These are phyloP conservation scores for Aphis craccivora DNA, from an alignment of 1,140 invertebrate species.

Conservation along the genomic window DNA sequence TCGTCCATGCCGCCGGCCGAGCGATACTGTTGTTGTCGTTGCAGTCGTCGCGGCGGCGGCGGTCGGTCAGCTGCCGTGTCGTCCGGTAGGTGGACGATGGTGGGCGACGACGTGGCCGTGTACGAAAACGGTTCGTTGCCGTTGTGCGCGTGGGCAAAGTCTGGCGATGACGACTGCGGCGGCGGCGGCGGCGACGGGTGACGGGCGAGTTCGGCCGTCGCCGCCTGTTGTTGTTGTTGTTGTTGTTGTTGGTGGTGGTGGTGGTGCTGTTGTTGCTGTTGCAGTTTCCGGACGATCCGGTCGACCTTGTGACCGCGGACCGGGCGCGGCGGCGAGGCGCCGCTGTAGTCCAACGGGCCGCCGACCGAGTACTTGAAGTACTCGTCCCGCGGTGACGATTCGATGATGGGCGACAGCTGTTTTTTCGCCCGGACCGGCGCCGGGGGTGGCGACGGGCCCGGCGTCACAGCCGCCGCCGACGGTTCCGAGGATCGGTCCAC, in stretches of 20 bases:
- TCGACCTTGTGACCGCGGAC: constrained; percentile 62
- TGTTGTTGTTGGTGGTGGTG: constrained; percentile 68
- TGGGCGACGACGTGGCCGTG: constrained; percentile 67
- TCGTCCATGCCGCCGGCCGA: constrained; percentile 68
- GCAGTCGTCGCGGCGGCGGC: constrained; percentile 65
- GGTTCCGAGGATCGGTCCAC: not conserved
- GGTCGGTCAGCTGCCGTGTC: constrained; percentile 57
- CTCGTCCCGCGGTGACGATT: constrained; percentile 72
- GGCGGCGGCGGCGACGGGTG: constrained; percentile 12
- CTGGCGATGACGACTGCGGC: constrained; percentile 55
- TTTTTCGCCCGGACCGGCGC: constrained; percentile 65
- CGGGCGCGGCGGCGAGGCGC: constrained; percentile 61
- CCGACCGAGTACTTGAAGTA: constrained; percentile 68
- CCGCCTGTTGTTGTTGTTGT: constrained; percentile 61
- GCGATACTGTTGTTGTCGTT: constrained; percentile 68
- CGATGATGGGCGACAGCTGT: constrained; percentile 80
- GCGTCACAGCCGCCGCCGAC: not conserved
- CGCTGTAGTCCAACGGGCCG: constrained; percentile 59
- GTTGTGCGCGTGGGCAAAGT: constrained; percentile 70
- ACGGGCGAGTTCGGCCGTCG: constrained; percentile 57
- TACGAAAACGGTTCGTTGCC: constrained; percentile 80
- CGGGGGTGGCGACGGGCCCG: constrained; percentile 24
- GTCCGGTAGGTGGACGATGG: constrained; percentile 60
- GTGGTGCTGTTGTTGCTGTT: constrained; percentile 62
- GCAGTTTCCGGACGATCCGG: constrained; percentile 61